A percentile compares a stretch with the other conserved stretches of the same genome.
Evolutionary conservation across 1,140 invertebrate genomes (phyloP).

Genomic region (Neotoxoptera formosana): DNA sequence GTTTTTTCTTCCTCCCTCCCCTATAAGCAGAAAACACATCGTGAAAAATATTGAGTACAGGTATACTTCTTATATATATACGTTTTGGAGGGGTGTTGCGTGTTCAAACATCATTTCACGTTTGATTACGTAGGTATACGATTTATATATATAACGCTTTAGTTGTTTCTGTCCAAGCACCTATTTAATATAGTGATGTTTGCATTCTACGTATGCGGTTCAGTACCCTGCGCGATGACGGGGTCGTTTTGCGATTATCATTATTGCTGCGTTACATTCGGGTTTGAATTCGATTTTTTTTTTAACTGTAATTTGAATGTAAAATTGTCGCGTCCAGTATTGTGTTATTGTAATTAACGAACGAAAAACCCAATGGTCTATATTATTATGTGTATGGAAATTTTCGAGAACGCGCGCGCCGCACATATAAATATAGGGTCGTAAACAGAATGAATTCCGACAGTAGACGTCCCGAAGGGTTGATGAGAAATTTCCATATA

Average conservation of each 20-base stretch:
- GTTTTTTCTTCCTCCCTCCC: neutral
- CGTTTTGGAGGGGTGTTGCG: neutral
- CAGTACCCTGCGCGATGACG: neutral
- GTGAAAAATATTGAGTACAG: neutral
- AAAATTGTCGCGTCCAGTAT: conserved; percentile 5
- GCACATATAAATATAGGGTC: conserved; percentile 21
- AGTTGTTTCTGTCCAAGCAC: neutral
- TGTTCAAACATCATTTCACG: neutral
- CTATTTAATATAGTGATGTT: neutral
- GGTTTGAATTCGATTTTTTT: conserved; percentile 31
- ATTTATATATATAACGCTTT: neutral
- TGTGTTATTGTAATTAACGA: conserved; percentile 51
- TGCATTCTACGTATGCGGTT: too few relatives aligned
- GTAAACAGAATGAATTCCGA: conserved; percentile 41
- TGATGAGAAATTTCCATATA: conserved; percentile 50
- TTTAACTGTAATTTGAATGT: neutral
- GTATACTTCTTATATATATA: neutral
- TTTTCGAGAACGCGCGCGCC: neutral
- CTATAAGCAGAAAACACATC: neutral
- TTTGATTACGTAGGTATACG: neutral
- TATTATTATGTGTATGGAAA: conserved; percentile 37
- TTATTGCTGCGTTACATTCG: neutral
- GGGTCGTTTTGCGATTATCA: conserved; percentile 33
- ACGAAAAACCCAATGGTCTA: conserved; percentile 43
- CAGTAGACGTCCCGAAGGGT: conserved; percentile 32